Evolutionary conservation across 2,888 invertebrate species (phyloP).

Genomic region (Melolontha melolontha): DNA sequence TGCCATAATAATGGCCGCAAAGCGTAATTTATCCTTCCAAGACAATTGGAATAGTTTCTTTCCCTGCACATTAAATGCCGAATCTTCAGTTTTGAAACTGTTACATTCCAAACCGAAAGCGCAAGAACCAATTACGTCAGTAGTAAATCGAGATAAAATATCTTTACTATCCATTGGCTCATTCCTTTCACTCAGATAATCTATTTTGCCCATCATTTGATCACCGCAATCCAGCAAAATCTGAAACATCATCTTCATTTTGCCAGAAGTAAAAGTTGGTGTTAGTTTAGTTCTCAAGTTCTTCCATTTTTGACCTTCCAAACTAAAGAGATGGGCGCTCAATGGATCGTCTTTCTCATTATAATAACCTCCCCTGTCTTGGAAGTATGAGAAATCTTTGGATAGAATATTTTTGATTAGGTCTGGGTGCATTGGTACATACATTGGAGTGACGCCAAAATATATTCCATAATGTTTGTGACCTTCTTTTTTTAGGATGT

Average conservation of each 20-base stretch:
- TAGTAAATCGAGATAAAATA: conserved; percentile 68
- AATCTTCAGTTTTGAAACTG: conserved; percentile 67
- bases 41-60: conserved; percentile 42
- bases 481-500: conserved; percentile 61
- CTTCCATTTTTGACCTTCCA: conserved; percentile 72
- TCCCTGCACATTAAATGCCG: conserved; percentile 63
- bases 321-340: conserved; percentile 69
- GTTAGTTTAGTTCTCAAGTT: conserved; percentile 44
- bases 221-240: conserved; percentile 40
- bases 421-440: conserved; percentile 73
- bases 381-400: conserved; percentile 71
- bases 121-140: conserved; percentile 71
- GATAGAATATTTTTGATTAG: conserved; percentile 64
- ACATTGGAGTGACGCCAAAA: conserved; percentile 71
- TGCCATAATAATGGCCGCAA: conserved; percentile 34
- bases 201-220: conserved; percentile 39
- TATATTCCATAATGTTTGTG: conserved; percentile 71
- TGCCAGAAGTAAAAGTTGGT: conserved; percentile 49
- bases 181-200: conserved; percentile 3
- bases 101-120: conserved; percentile 73
- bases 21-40: conserved; percentile 34
- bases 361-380: conserved; percentile 70
- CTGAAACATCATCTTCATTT: conserved; percentile 49
- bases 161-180: conserved; percentile 57
- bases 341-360: conserved; percentile 71